A percentile compares a stretch with the other conserved stretches of the same genome.
Evolutionary conservation across 2,888 invertebrate genomes (phyloP).

Genomic region (Cheilosia variabilis): DNA sequence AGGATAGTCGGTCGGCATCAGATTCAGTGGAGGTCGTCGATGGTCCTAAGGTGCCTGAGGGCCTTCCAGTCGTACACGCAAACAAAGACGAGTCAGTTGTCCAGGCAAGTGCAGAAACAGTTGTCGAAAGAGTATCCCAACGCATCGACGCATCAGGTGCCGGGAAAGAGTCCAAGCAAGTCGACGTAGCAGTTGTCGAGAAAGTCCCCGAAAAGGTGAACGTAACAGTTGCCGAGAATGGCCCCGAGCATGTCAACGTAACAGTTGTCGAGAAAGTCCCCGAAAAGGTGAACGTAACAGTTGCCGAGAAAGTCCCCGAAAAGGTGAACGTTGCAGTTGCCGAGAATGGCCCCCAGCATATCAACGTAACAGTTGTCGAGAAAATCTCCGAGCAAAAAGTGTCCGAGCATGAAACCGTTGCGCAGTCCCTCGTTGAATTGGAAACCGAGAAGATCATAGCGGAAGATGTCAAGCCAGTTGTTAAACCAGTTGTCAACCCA

Average conservation of each 20-base stretch:
- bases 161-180: neutral
- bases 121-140: neutral
- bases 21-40: conserved; percentile 1
- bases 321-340: neutral
- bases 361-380: neutral
- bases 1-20: neutral
- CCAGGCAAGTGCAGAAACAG: neutral
- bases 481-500: neutral
- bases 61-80: neutral
- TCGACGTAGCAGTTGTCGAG: neutral
- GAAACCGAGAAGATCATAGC: neutral
- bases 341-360: no score
- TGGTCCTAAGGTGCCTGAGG: neutral
- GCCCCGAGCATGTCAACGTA: neutral
- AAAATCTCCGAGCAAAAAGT: no score
- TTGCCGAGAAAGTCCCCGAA: neutral
- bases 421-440: neutral
- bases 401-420: neutral
- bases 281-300: neutral
- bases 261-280: neutral
- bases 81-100: neutral
- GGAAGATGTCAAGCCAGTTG: neutral
- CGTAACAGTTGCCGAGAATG: neutral
- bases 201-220: neutral
- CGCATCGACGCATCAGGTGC: neutral